Conservation (phyloP, 2,113 vertebrate genomes). For the Mus spicilegus region DNA sequence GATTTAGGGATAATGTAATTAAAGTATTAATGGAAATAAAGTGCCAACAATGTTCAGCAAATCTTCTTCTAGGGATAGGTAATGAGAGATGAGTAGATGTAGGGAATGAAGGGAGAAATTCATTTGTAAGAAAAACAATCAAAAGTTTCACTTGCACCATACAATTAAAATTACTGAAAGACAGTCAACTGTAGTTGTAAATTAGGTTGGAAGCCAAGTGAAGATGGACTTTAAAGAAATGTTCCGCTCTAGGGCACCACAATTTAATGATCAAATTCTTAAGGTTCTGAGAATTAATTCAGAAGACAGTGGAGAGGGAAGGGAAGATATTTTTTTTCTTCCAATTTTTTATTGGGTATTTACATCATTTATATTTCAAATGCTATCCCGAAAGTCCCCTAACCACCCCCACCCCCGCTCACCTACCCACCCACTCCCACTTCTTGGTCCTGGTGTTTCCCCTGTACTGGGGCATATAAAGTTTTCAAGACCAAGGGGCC, state of each 20-base stretch:
- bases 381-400: no score
- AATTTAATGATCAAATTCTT: neutral
- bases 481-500: no score
- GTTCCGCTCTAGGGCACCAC: neutral
- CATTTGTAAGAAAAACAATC: neutral
- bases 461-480: no score
- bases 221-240: neutral
- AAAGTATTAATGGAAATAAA: neutral
- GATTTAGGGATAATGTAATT: neutral
- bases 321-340: no score
- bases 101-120: neutral
- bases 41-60: neutral
- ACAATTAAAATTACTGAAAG: neutral
- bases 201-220: neutral
- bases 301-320: neutral
- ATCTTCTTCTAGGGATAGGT: neutral
- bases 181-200: neutral
- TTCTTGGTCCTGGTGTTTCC: no score
- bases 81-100: neutral
- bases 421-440: no score
- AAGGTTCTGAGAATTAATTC: neutral
- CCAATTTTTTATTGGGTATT: no score
- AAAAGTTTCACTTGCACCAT: neutral
- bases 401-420: no score
- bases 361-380: no score